Base-by-base conservation (phyloP, 2,888 invertebrate genomes). In the Zeuzera pyrina region DNA sequence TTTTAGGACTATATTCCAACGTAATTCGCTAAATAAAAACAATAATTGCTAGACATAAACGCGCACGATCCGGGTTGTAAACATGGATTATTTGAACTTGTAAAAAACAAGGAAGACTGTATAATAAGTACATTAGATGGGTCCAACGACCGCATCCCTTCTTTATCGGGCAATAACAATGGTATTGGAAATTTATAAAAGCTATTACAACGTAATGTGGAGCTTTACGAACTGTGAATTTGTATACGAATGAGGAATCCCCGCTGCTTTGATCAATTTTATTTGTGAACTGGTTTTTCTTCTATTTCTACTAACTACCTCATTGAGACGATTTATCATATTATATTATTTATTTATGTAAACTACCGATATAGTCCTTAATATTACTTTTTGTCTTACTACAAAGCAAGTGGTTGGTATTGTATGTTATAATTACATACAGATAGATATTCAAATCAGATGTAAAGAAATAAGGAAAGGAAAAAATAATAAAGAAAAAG, bases 111-210 rank as follows among this genome's bases (percentile, higher is more conserved):
- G 54, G 43, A 43, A 39, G 41, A 48, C 55, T 51, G 66, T 61
- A 66, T 66, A 69, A 69, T 66, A 65, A 64, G 57, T 57, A 63
- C 57, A 63, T 69, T 60, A 65, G 44, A 53, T 47, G 50, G 64
- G 52, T 57, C 52, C 52, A 59, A 58, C 59, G 60, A 61, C 54
- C 61, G 48, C 62, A 55, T 63, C 52, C 50, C 49, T 60, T 54
- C 53, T 66, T 65, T 64, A 62, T 60, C 52, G 53, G 47, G 49
- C 57, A 58, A 65, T 62, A 63, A 54, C 55, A 52, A 49, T 46
- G 47, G 45, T 53, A 53, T 54, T 52, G 54, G 47, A 53, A 67
- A 56, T 62, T 66, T 61, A 65, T 61, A 63, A 60, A 61, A 61
- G 57, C 60, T 52, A 64, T 68, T 65, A 59, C 47, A 39, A 39